Conservation (phyloP, 2,797 vertebrate species). For the Halcyon badia region DNA sequence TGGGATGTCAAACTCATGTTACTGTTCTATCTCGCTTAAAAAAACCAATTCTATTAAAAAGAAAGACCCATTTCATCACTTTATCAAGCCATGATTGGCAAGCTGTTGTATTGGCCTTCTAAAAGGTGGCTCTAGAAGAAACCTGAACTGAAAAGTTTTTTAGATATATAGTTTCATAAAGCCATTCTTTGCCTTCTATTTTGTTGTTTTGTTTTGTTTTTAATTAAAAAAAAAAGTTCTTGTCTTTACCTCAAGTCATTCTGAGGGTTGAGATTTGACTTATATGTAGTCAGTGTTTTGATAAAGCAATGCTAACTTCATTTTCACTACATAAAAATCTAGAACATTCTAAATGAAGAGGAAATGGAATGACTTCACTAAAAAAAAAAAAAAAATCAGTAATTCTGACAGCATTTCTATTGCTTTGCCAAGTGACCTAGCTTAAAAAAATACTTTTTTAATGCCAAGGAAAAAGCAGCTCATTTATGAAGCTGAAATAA, state of each 20-base stretch:
- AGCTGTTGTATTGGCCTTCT: background rate
- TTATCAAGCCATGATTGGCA: background rate
- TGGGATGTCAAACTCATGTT: background rate
- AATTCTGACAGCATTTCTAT: background rate
- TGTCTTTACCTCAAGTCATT: background rate
- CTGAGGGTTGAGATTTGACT: background rate
- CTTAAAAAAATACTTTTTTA: slow-evolving; percentile 2
- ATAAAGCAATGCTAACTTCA: background rate
- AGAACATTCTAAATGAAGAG: background rate
- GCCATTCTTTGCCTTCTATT: background rate
- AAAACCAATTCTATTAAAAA: background rate
- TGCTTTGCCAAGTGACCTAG: slow-evolving; percentile 46
- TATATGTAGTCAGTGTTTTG: background rate
- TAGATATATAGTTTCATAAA: background rate
- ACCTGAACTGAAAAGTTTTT: background rate
- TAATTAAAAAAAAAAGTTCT: background rate
- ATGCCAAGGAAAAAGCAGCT: slow-evolving; percentile 40
- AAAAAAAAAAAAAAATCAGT: background rate
- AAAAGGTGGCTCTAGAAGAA: background rate
- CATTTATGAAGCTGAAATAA: slow-evolving; percentile 25
- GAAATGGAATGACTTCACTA: background rate
- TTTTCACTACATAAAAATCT: background rate
- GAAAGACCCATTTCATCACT: background rate
- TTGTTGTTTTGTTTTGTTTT: too few species aligned
- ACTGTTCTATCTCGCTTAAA: background rate